Conservation (phyloP, 2,888 invertebrate species). For the Agrochola lychnidis region DNA sequence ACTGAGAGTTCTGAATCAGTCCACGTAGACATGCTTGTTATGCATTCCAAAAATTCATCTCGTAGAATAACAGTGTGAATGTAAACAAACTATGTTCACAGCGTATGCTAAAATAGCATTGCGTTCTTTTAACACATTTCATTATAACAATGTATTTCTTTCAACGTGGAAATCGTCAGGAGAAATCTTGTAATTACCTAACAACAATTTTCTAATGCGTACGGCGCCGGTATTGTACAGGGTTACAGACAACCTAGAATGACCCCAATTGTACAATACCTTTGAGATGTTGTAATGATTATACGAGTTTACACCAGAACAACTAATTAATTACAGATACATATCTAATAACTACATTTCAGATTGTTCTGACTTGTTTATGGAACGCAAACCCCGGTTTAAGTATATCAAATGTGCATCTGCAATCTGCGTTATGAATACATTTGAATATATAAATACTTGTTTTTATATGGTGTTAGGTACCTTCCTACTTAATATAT, state of each 20-base stretch:
- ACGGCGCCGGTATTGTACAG: slow-evolving; percentile 23
- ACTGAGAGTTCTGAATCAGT: background rate
- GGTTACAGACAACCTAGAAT: slow-evolving; percentile 48
- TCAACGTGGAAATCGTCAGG: slow-evolving; percentile 40
- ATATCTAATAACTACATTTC: slow-evolving; percentile 31
- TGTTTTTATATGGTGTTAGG: background rate
- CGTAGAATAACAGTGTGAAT: background rate
- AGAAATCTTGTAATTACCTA: slow-evolving; percentile 58
- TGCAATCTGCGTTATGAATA: slow-evolving; percentile 4
- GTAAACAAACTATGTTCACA: background rate
- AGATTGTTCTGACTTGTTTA: slow-evolving; percentile 33
- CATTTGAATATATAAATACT: slow-evolving; percentile 14
- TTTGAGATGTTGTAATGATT: slow-evolving; percentile 40
- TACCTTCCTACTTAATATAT: background rate
- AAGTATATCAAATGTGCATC: slow-evolving; percentile 17
- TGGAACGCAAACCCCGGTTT: background rate
- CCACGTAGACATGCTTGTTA: background rate
- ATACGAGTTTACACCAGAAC: slow-evolving; percentile 35
- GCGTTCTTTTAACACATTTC: slow-evolving; percentile 8
- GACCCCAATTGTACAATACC: slow-evolving; percentile 52
- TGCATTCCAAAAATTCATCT: slow-evolving; percentile 16
- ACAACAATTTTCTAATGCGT: slow-evolving; percentile 58
- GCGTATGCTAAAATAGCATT: background rate
- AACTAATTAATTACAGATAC: slow-evolving; percentile 47
- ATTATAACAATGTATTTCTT: slow-evolving; percentile 33